Evolutionary conservation across 2,888 invertebrate genomes (phyloP).

Genomic region (Chironomus tentans): DNA sequence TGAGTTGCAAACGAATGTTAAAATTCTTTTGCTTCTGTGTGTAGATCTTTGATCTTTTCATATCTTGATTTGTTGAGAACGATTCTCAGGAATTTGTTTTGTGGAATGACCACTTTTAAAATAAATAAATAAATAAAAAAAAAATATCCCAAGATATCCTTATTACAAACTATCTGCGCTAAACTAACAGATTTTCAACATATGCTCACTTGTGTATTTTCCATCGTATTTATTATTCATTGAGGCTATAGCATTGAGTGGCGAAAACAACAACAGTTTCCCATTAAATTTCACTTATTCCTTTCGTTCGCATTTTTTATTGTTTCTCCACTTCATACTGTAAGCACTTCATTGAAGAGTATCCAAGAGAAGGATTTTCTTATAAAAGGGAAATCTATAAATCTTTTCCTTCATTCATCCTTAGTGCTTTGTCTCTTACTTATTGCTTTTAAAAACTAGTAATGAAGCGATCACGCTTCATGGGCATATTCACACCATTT

Average conservation of each 20-base stretch:
- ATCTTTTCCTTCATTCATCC: not conserved
- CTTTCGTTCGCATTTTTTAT: not conserved
- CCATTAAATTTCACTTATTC: conserved; percentile 22
- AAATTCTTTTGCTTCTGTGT: too few relatives aligned
- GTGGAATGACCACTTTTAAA: too few relatives aligned
- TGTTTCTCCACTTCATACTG: not conserved
- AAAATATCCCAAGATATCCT: too few relatives aligned
- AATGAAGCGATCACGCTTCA: too few relatives aligned
- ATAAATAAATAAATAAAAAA: too few relatives aligned
- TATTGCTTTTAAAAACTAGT: not conserved
- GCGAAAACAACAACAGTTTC: conserved; percentile 14
- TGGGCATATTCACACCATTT: too few relatives aligned
- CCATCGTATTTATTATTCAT: conserved; percentile 8
- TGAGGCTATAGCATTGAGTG: not conserved
- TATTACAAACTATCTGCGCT: too few relatives aligned
- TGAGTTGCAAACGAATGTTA: too few relatives aligned
- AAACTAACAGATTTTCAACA: too few relatives aligned
- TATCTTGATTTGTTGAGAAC: too few relatives aligned
- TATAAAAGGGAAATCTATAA: not conserved
- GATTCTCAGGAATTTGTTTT: too few relatives aligned
- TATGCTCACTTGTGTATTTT: not conserved
- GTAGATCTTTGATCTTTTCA: too few relatives aligned
- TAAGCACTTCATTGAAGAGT: not conserved
- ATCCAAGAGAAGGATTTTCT: conserved; percentile 11
- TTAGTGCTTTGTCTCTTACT: not conserved